Evolutionary conservation across 1,140 invertebrate species (phyloP), one percentile per base, ranked within the genome.

Genomic region (Prorops nasuta): DNA sequence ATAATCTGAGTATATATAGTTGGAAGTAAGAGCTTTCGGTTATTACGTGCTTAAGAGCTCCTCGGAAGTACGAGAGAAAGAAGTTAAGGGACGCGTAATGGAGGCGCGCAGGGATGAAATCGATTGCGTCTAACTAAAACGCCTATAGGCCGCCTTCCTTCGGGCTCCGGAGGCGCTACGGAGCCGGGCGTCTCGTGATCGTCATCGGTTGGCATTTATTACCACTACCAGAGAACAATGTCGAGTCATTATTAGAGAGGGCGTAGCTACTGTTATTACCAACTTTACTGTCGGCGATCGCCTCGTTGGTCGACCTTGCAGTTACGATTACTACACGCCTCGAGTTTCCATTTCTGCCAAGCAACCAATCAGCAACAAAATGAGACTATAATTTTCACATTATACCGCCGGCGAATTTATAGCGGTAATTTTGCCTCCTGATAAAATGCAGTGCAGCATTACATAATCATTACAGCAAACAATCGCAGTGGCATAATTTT

Each of bases 191-290:
- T 38, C 39, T 31, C 34, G 44, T 43, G 54, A 49, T 37, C 15
- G 17, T 35, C 34, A 51, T 49, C 56, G 45, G 46, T 34, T 54
- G 51, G 59, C 61, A 59, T 61, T 65, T 59, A 63, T 52, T 61
- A 50, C 44, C 43, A 31, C 18, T 52, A 58, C 56, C n/a, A n/a
- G n/a, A 61, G 62, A 63, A 63, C 61, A 63, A 63, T 65, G 56
- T 38, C 41, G 41, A 61, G 50, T 61, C 45, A 60, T 61, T 58
- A 42, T 20, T 18, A 24, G 37, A 49, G 56, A 54, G 51, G 49
- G 15, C n/a, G 34, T 17, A 28, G 40, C 53, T 51, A 58, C 44
- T 56, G 54, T 65, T 63, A 65, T 53, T 56, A 58, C 58, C 36
- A 43, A 40, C 31, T 54, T 56, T 58, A 63, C 51, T 44, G 37